These are phyloP conservation scores for Torymus aiolomorphi DNA, from an alignment of 2,888 invertebrate species.

Conservation along the genomic window DNA sequence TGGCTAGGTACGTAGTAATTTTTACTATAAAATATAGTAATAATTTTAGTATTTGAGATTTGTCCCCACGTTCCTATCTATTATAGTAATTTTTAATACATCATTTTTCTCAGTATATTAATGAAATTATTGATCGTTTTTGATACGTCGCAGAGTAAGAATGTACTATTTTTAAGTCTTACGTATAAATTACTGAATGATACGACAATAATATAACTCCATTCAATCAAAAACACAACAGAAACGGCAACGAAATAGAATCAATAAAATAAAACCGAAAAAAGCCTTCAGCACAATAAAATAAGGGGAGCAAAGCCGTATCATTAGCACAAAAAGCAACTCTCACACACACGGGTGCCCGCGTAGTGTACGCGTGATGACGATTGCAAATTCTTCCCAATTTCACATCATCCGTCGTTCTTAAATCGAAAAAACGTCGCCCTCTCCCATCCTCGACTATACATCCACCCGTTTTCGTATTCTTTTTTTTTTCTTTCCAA, in stretches of 20 bases:
- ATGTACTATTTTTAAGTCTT: no score
- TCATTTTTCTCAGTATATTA: no score
- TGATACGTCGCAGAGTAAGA: no score
- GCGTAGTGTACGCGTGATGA: constrained; percentile 38
- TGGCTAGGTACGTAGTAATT: no score
- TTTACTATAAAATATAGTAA: no score
- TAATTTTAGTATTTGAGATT: no score
- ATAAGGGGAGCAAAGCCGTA: constrained; percentile 34
- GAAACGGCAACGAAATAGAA: not conserved
- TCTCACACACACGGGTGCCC: constrained; percentile 12
- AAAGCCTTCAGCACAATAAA: constrained; percentile 38
- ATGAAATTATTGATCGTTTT: no score
- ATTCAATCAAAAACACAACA: not conserved
- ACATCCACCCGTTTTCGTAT: constrained; percentile 19
- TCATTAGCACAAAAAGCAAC: constrained; percentile 48
- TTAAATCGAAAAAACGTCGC: constrained; percentile 42
- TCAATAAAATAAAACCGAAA: constrained; percentile 33
- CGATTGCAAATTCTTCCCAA: constrained; percentile 56
- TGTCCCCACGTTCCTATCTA: no score
- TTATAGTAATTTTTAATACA: no score
- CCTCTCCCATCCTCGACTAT: not conserved
- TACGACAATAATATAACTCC: no score
- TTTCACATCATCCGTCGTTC: constrained; percentile 50
- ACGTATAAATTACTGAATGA: no score
- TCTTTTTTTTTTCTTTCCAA: constrained; percentile 9